These are phyloP conservation scores for Hafferia zeledoni DNA, from an alignment of 2,797 vertebrate genomes.

Conservation along the genomic window DNA sequence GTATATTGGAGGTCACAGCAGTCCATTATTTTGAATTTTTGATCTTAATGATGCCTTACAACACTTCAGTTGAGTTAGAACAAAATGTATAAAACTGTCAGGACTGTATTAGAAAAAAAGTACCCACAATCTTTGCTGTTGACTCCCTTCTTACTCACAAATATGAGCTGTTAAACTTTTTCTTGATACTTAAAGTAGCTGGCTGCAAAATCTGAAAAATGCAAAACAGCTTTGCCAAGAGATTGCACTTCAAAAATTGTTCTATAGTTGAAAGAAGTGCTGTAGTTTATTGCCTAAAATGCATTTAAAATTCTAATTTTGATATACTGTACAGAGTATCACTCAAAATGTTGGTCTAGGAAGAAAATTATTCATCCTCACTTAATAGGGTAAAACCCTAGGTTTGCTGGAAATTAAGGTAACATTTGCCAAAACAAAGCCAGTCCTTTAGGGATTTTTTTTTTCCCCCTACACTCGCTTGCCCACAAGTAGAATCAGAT, in stretches of 20 bases:
- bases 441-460: background rate
- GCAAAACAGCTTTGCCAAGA: background rate
- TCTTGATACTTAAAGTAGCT: background rate
- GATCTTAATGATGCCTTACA: constrained; percentile 40
- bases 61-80: constrained; percentile 25
- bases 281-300: background rate
- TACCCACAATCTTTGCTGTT: constrained; percentile 14
- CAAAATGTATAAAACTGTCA: constrained; percentile 28
- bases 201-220: background rate
- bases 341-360: background rate
- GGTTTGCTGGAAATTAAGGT: background rate
- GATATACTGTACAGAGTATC: background rate
- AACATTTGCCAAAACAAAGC: background rate
- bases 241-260: background rate
- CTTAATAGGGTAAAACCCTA: background rate
- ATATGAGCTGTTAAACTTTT: background rate
- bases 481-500: background rate
- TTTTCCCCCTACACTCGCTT: background rate
- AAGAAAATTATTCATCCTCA: background rate
- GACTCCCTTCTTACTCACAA: constrained; percentile 36
- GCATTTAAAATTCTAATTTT: background rate
- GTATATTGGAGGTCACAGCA: background rate
- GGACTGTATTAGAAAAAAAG: constrained; percentile 18
- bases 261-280: background rate
- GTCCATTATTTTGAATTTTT: constrained; percentile 42